phyloP scores from a whole-genome alignment of 1,140 invertebrate species.

The Bombus confusus region DNA sequence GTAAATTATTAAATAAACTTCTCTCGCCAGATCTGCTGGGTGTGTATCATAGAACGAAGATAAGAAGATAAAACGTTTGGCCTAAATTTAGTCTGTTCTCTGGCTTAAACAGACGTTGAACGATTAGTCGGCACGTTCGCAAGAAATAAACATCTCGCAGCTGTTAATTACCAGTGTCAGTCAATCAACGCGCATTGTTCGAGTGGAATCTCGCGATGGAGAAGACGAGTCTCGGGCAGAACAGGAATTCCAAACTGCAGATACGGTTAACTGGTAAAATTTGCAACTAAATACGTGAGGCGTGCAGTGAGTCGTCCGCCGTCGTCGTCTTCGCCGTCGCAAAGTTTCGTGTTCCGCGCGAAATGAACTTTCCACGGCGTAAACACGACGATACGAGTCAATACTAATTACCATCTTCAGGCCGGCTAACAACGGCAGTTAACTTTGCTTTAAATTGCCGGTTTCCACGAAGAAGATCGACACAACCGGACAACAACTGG shows the following conservation, averaged over 20 bases:
- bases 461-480: constrained; percentile 7
- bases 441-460: constrained; percentile 68
- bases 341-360: constrained; percentile 25
- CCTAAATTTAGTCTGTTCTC: no score
- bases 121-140: neutral
- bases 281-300: constrained; percentile 51
- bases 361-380: constrained; percentile 54
- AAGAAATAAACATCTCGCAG: neutral
- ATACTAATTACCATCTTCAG: constrained; percentile 68
- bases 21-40: no score
- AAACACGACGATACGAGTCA: constrained; percentile 63
- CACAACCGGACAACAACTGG: no score
- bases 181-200: constrained; percentile 23
- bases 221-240: neutral
- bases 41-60: no score
- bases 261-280: constrained; percentile 45
- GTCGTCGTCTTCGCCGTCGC: neutral
- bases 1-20: no score
- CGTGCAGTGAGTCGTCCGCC: constrained; percentile 18
- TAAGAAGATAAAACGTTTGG: no score
- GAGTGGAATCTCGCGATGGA: neutral
- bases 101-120: no score
- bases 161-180: constrained; percentile 21
- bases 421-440: constrained; percentile 63
- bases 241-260: neutral